Base-by-base conservation (phyloP, 2,888 invertebrate species). In the Thecophora atra region DNA sequence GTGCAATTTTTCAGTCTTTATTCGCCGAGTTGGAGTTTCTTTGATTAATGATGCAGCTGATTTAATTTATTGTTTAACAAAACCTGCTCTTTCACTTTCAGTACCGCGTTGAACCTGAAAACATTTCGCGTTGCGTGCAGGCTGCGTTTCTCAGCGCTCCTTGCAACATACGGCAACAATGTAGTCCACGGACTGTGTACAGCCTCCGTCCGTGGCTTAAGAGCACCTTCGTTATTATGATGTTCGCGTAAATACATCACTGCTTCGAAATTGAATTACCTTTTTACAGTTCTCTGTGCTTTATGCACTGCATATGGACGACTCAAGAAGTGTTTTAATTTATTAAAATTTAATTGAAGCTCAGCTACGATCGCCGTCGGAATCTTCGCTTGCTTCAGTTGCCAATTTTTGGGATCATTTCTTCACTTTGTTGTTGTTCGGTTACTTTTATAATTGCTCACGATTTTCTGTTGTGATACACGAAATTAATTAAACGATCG, bases 271-370 rank as follows among this genome's bases (percentile, higher is more conserved):
- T n/a, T 47, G 21, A 28, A 28, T 15, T 7, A 52, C 28, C 28
- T 52, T 52, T 51, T 66, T 28, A 19, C 17, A n/a, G 17, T 64
- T 26, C 13, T 21, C 15, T 3, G 3, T 17, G 30, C 30, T 6
- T 11, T 6, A 37, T 13, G 60, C 15, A 51, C n/a, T n/a, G n/a
- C n/a, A n/a, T n/a, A n/a, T n/a, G n/a, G n/a, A 65, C 37, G 37
- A 37, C 11, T 11, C 13, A 28, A 24, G 13, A 60, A 26, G 11
- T 24, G 11, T 30, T n/a, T 52, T 44, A 24, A 56, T 68, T 56
- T 58, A 68, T 68, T 44, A 44, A 68, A 68, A 42, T 58, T 68
- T 68, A 68, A 68, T 68, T 68, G 44, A 68, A 56, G 17, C 30
- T 37, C 28, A 21, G 30, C 68, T 64, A 26, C 47, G 58, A 3